Base-by-base conservation (phyloP, 2,888 invertebrate species). In the Lysandra bellargus region DNA sequence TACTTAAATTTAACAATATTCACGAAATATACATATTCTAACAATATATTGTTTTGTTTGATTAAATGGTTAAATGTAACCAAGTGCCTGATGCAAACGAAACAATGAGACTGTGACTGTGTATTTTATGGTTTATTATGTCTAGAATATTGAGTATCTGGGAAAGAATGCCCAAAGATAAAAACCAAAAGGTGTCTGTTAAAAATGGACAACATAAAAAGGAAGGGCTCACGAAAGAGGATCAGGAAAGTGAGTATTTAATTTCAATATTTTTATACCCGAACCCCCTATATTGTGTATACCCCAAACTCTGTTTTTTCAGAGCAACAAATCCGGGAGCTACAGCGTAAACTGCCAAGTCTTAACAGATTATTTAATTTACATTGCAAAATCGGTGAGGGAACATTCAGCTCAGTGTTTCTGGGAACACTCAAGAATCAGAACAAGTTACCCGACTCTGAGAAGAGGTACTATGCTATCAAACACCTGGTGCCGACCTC, bases 401-500 rank as follows among this genome's bases (percentile, higher is more conserved):
- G 98, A 30, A 98, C 98, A 2, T 98, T 98, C 87, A 98, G 98
- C 88, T 97, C 97, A 0, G 98, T 98, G 40, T 97, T 97, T 85
- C 90, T 98, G 84, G 98, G 97, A 1, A 96, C 96, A 2, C 89
- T 97, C 79, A 96, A 95, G 87, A 91, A 93, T 82, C 91, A 92
- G 57, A 81, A 88, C 0, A 80, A 82, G 7, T 82, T 95, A 81
- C 88, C 94, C 1, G 88, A 91, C 1, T 82, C 88, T 6, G 87
- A 92, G 79, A 95, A 95, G 78, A 95, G 96, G 82, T 95, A 96
- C 89, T 98, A 96, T 92, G 98, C 98, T 2, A 95, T 98, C 80
- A 98, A 98, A 88, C 97, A 98, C 91, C 95, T 98, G 78, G 96
- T 98, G 83, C 98, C 98, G 4, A 98, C 98, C 2, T 97, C 97